Evolutionary conservation across 2,888 invertebrate genomes (phyloP), one percentile per base, ranked within the genome.

Genomic region (Cosmia pyralina): DNA sequence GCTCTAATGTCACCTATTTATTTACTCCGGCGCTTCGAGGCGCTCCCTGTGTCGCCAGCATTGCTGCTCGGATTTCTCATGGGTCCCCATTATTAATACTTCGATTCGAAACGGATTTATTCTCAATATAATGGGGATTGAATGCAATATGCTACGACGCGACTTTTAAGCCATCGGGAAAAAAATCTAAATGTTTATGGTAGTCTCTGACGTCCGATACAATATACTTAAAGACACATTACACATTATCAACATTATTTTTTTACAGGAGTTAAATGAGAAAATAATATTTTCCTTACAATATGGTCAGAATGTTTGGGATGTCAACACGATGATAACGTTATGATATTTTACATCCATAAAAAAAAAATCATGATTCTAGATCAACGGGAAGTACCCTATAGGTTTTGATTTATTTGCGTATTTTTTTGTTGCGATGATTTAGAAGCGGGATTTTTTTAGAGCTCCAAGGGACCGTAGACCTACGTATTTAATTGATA

Each of bases 51-150:
- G 57, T 52, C 64, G 59, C 60, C 67, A 22, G 55, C 62, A 66
- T 28, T 46, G 60, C 55, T 68, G 73, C 77, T 80, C 80, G 79
- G 83, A 90, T 90, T 89, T 89, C 90, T 88, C 91, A 84, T 81
- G 87, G 85, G 88, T 62, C 67, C 70, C 79, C 77, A 80, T 86
- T 85, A 84, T 82, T 88, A 87, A 87, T 87, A 82, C 84, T 76
- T 77, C 75, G 75, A 85, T 87, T 87, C 74, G 75, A 80, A 82
- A 87, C 81, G 84, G 86, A 88, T 87, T 86, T 88, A 86, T 87
- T 87, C 85, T 84, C 87, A 88, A 88, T 86, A 81, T 80, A 82
- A 82, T 76, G 22, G 71, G 65, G 66, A 75, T 72, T 72, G 13
- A 60, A 66, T 79, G 67, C 68, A 77, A 67, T 71, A 69, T 44